Evolutionary conservation across 2,797 vertebrate species (phyloP).

Genomic region (Hydrophis major): DNA sequence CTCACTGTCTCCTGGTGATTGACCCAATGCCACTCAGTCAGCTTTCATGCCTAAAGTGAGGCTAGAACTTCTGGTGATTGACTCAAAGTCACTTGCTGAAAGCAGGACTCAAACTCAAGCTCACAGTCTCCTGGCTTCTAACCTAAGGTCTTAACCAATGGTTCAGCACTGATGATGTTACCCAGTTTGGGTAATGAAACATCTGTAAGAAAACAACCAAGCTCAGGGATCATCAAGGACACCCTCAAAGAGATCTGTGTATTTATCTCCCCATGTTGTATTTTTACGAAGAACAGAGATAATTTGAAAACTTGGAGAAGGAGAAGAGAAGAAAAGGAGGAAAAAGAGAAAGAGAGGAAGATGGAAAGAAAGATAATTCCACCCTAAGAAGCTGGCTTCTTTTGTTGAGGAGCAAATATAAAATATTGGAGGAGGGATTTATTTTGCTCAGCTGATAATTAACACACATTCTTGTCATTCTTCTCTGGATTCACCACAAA

Average conservation of each 20-base stretch:
- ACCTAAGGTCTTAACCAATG: not conserved
- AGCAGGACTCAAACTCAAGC: not conserved
- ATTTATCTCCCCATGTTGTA: constrained; percentile 7
- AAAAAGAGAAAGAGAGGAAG: too few species aligned
- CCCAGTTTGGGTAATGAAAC: not conserved
- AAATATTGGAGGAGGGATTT: not conserved
- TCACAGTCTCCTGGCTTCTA: not conserved
- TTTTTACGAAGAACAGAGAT: constrained; percentile 28
- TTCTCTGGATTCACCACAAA: fast-evolving
- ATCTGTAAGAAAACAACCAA: not conserved
- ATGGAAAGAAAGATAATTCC: not conserved
- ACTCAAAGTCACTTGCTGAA: not conserved
- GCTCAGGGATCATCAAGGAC: not conserved
- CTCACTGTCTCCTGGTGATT: too few species aligned
- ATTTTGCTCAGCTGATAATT: not conserved
- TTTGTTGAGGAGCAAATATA: fast-evolving
- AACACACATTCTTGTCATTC: not conserved
- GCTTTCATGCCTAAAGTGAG: too few species aligned
- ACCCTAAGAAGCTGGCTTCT: constrained; percentile 3
- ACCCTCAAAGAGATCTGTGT: not conserved
- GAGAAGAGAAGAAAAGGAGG: not conserved
- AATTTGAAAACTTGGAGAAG: not conserved
- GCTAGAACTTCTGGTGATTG: too few species aligned
- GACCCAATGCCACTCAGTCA: too few species aligned
- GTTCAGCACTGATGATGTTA: not conserved